Evolutionary conservation across 2,888 invertebrate species (phyloP), one percentile per base, ranked within the genome.

Genomic region (Philopedon plagiatum): DNA sequence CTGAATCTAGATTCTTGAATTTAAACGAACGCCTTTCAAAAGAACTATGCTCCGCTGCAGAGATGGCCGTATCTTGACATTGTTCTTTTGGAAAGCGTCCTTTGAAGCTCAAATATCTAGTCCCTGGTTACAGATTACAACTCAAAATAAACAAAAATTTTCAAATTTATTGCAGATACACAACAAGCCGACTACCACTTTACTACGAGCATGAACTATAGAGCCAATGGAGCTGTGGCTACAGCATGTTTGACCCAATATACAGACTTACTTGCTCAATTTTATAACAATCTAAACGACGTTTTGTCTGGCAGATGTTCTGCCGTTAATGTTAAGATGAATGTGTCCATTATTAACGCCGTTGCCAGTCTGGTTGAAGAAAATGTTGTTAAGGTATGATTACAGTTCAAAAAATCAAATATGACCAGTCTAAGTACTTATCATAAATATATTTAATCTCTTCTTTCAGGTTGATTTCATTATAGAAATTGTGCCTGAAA

Each of bases 141-240:
- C n/a, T n/a, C n/a, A n/a, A 21, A 11, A n/a, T 58, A 1, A 34
- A 39, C 23, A 5, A 32, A 15, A 18, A n/a, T n/a, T 32, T 56
- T 4, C 34, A 34, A 1, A 29, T 15, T 13, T 1, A 81, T 79
- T 68, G n/a, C 83, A 92, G 93, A 96, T 85, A 97, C 96, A 13
- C 95, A 96, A 83, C 95, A 96, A 88, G 97, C 97, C n/a, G 93
- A 95, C 75, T 97, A 97, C 80, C 96, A 97, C 80, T 95, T 97
- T 0, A 92, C 94, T 0, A 93, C 96, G 0, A 91, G 93, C 21
- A 91, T 97, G 0, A 93, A 91, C 46, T 97, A 97, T 83, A 89
- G 96, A 73, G 95, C 96, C 9, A 94, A 96, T 77, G 96, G 96
- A 21, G 96, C 95, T 8, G 95, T 97, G 2, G 93, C 95, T 0